Evolutionary conservation across 2,797 vertebrate species (phyloP), one percentile per base, ranked within the genome.

Genomic region (Pangasius mekongensis): DNA sequence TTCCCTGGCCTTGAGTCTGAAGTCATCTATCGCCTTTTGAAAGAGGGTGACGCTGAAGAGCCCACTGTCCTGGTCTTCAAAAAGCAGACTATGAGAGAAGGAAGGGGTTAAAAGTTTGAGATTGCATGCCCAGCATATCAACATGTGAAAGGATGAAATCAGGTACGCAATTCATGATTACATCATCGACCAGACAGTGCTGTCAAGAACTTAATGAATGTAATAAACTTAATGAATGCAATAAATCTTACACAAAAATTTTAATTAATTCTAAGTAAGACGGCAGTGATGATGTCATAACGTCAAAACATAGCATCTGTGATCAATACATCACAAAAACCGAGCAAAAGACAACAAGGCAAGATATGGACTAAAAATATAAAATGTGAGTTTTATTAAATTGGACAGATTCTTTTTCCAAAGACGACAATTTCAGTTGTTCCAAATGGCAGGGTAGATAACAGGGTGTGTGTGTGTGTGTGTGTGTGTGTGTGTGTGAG

Each of bases 1-100:
- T 94, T 99, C 98, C 93, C 98, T 96, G 94, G 98, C 98, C 96
- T 98, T 98, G 95, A 98, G 98, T 93, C 97, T 97, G 96, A 99
- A 99, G 95, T 99, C 98, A 91, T 99, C 98, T 1, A 99, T 96
- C 56, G 98, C 98, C 95, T 99, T 99, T 92, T 96, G 96, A 94
- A 99, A 99, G 78, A 99, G 96, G 54, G 98, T 99, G 89, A 99
- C 97, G 0, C 96, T 97, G 94, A 98, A 99, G 85, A 99, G 96
- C 82, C 98, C 98, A 82, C 97, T 98, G 89, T 99, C 98, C 74
- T 97, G 95, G 95, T 99, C 98, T 92, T 99, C 98, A 88, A 96
- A 98, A 9, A 99, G 96, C 91, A 99, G 96, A 91, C 98, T 98
- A 90, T 1, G 22, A n/a, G 8, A 64, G 36, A 73, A 18, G 92